These are phyloP conservation scores for Glyphotaelius pellucidus DNA, from an alignment of 2,888 invertebrate genomes.

Conservation along the genomic window DNA sequence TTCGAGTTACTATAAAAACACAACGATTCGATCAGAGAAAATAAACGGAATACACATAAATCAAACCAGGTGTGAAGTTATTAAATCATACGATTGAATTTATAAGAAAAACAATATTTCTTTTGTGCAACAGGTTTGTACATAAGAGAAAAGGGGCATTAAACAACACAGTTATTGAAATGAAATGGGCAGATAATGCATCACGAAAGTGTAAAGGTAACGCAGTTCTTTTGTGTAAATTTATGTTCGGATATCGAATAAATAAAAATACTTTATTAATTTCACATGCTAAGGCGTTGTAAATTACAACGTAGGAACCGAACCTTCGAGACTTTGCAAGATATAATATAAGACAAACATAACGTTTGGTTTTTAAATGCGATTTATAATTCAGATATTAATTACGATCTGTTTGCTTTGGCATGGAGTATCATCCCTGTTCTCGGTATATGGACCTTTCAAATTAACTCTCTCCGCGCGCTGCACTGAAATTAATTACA, in stretches of 20 bases:
- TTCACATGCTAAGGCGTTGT: constrained; percentile 4
- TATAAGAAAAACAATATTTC: background rate
- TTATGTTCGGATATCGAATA: background rate
- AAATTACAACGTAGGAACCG: constrained; percentile 8
- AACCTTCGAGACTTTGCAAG: background rate
- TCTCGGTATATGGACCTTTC: constrained; percentile 57
- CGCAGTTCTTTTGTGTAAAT: background rate
- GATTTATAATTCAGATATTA: constrained; percentile 58
- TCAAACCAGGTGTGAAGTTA: background rate
- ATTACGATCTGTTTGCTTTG: constrained; percentile 64
- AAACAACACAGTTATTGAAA: constrained; percentile 2
- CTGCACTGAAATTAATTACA: constrained; percentile 60
- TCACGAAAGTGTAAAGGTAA: constrained; percentile 2
- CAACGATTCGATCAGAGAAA: background rate
- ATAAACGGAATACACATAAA: background rate
- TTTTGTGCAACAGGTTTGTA: background rate
- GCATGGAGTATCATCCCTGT: constrained; percentile 59
- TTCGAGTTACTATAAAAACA: background rate
- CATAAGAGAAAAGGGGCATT: background rate
- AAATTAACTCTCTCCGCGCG: constrained; percentile 56
- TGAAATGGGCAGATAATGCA: constrained; percentile 2
- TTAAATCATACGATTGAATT: background rate
- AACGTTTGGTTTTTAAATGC: constrained; percentile 38
- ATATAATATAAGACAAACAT: constrained; percentile 20
- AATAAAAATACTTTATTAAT: constrained; percentile 4